These are phyloP conservation scores for Silurus lanzhouensis DNA, from an alignment of 2,797 vertebrate genomes.

Conservation along the genomic window DNA sequence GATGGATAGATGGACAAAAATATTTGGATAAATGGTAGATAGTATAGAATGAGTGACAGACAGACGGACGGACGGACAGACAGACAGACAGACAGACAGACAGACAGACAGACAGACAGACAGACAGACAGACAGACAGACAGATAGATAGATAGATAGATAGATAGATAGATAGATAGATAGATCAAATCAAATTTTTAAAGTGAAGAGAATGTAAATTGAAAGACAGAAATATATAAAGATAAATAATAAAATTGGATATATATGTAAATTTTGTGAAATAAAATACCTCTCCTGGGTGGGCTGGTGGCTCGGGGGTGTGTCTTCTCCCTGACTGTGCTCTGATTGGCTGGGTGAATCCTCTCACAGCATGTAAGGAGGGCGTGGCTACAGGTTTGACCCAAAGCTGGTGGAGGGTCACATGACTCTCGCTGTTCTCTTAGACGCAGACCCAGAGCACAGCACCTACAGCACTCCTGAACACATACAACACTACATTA, in stretches of 20 bases:
- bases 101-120: not conserved
- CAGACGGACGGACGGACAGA: not conserved
- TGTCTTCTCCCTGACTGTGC: conserved; percentile 68
- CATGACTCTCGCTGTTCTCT: conserved; percentile 75
- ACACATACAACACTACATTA: not conserved
- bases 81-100: not conserved
- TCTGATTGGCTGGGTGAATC: conserved; percentile 69
- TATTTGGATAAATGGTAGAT: too few species aligned
- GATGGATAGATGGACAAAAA: not conserved
- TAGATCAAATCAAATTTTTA: too few species aligned
- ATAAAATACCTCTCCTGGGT: conserved; percentile 77
- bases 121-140: too few species aligned
- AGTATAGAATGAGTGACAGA: not conserved
- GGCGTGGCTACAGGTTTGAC: conserved; percentile 85
- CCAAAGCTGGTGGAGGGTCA: conserved; percentile 78
- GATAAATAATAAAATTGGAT: too few species aligned
- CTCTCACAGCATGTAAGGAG: conserved; percentile 88
- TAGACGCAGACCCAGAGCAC: conserved; percentile 81
- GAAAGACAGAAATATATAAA: too few species aligned
- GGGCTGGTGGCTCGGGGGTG: conserved; percentile 68
- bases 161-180: too few species aligned
- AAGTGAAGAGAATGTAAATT: too few species aligned
- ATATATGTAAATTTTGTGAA: not conserved
- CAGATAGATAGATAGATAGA: too few species aligned
- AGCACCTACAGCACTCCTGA: conserved; percentile 95